phyloP scores from a whole-genome alignment of 1,140 invertebrate genomes.

The Leucophenga varia region DNA sequence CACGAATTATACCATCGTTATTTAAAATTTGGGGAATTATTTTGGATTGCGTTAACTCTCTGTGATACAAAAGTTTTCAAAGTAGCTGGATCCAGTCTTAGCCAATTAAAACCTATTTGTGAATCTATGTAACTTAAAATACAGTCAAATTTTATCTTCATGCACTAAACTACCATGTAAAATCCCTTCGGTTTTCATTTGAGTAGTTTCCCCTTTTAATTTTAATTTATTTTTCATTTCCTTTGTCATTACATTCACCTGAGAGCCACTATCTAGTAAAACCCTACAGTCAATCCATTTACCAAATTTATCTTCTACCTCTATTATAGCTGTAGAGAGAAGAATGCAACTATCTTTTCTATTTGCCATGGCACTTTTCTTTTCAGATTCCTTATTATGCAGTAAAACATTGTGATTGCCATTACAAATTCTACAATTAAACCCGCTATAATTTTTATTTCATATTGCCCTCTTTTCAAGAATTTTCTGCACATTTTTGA shows the following conservation, averaged over 20 bases:
- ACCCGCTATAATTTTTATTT: too few species aligned
- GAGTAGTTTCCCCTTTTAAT: neutral
- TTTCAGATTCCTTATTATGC: neutral
- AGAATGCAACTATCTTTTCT: neutral
- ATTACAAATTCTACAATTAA: constrained; percentile 3
- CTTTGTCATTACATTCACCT: constrained; percentile 10
- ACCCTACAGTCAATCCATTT: constrained; percentile 2
- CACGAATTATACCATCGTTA: too few species aligned
- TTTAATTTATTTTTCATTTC: constrained; percentile 14
- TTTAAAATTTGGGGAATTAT: too few species aligned
- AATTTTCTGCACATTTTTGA: neutral
- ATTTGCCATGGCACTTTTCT: neutral
- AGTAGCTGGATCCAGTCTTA: too few species aligned
- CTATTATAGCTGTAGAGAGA: neutral
- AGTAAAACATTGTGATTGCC: neutral
- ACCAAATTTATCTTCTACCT: neutral
- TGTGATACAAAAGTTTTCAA: too few species aligned
- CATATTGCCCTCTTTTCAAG: too few species aligned
- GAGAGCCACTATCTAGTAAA: constrained; percentile 10
- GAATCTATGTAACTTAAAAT: too few species aligned
- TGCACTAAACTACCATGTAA: too few species aligned
- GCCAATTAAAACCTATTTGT: too few species aligned
- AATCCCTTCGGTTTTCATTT: constrained; percentile 3
- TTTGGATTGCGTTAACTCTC: too few species aligned
- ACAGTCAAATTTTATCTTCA: too few species aligned